A percentile compares a stretch with the other conserved stretches of the same genome.
Conservation (phyloP, 2,888 invertebrate species). For the Ectemnius continuus region DNA sequence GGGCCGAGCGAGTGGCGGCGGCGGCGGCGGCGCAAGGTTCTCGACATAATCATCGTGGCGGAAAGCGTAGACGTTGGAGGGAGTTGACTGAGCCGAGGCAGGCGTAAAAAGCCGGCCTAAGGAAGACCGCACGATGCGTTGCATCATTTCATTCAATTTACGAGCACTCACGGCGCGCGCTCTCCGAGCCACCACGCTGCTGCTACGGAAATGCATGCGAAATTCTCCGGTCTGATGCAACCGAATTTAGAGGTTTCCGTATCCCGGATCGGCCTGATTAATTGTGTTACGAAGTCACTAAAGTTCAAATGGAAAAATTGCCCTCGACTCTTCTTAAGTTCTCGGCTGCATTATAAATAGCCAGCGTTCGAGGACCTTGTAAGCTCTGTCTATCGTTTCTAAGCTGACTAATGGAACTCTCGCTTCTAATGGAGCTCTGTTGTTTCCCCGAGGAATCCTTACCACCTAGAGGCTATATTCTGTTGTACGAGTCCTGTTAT, state of each 20-base stretch:
- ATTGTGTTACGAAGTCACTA: conserved; percentile 3
- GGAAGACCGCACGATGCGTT: conserved; percentile 6
- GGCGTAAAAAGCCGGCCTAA: neutral
- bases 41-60: neutral
- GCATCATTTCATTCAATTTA: conserved; percentile 8
- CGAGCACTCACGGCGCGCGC: neutral
- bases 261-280: conserved; percentile 5
- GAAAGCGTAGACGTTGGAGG: neutral
- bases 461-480: neutral
- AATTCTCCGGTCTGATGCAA: conserved; percentile 2
- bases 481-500: neutral
- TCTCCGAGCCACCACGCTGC: neutral
- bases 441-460: no score
- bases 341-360: neutral
- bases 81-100: neutral
- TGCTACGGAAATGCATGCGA: neutral
- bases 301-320: conserved; percentile 7
- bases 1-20: neutral
- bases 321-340: no score
- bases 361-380: no score
- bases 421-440: no score
- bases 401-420: no score
- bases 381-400: no score
- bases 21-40: neutral
- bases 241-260: conserved; percentile 6